Evolutionary conservation across 2,888 invertebrate species (phyloP).

Genomic region (Nomada hirtipes): DNA sequence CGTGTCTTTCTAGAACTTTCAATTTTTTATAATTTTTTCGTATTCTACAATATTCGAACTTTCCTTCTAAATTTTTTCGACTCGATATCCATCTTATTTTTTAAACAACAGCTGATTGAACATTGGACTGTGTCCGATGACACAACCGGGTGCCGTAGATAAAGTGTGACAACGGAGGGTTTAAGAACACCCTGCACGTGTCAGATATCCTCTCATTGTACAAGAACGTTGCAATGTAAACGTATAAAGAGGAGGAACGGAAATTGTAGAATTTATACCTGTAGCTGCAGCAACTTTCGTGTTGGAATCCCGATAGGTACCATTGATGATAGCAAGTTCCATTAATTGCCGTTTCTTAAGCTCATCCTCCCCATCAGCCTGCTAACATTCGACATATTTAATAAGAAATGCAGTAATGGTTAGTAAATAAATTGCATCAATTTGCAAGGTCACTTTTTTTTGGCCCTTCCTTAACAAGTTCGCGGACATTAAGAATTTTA

Average conservation of each 20-base stretch:
- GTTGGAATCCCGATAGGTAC: slow-evolving; percentile 99
- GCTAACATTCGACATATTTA: slow-evolving; percentile 85
- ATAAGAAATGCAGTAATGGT: slow-evolving; percentile 68
- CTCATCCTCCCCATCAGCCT: slow-evolving; percentile 99
- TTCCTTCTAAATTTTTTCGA: too few species aligned
- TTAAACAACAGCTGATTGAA: too few species aligned
- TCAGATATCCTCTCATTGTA: too few species aligned
- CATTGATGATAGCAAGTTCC: slow-evolving; percentile 99
- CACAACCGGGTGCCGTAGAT: too few species aligned
- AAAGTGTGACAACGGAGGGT: too few species aligned
- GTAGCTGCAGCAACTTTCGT: slow-evolving; percentile 93
- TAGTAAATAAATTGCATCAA: background rate
- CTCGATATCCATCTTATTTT: too few species aligned
- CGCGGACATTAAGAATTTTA: background rate
- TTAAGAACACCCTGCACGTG: too few species aligned
- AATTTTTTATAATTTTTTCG: too few species aligned
- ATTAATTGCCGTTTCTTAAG: slow-evolving; percentile 99
- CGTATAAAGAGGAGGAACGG: background rate
- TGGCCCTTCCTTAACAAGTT: background rate
- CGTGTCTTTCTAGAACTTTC: too few species aligned
- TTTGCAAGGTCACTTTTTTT: background rate
- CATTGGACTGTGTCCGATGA: too few species aligned
- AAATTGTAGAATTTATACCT: slow-evolving; percentile 86
- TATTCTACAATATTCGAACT: too few species aligned
- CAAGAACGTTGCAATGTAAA: too few species aligned